Evolutionary conservation across 1,140 invertebrate species (phyloP), one percentile per base, ranked within the genome.

Genomic region (Drosophila subobscura): DNA sequence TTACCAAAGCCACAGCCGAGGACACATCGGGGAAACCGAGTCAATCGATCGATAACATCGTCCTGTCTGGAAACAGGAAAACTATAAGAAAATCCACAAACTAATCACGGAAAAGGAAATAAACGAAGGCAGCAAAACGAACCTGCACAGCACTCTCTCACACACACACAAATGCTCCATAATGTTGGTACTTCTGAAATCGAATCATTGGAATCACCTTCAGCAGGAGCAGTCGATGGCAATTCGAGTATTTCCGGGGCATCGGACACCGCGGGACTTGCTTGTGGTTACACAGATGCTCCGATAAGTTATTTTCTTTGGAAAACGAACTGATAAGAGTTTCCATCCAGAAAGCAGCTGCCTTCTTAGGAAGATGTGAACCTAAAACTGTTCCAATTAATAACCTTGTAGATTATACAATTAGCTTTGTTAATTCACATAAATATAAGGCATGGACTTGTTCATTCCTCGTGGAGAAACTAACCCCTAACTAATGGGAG

Each of bases 41-140:
- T 76, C 77, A 72, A 57, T 80, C 67, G 74, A 78, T 86, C 61
- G 83, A 88, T 88, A 86, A 47, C 65, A 81, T 80, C 77, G 44
- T 51, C 50, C 50, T 52, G 51, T 14, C 2, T 23, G 42, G 5
- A 16, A 29, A 47, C 33, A 42, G 10, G 6, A 67, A 63, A 56
- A 59, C n/a, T 46, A 61, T 12, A 56, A 72, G 46, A 53, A 60
- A 81, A 58, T 58, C 12, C 65, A 72, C 84, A 85, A 86, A 81
- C 77, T 86, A 88, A 86, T 86, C 83, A 88, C 56, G 29, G 47
- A 46, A 61, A 77, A 74, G 74, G 80, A 86, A 77, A 75, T 76
- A 74, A 86, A 58, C 58, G 20, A 53, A 58, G 61, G 50, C 63
- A 55, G 72, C 55, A 66, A 84, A 77, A 79, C 64, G 81, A 85